Evolutionary conservation across 1,140 invertebrate species (phyloP).

Genomic region (Diorhabda carinulata): DNA sequence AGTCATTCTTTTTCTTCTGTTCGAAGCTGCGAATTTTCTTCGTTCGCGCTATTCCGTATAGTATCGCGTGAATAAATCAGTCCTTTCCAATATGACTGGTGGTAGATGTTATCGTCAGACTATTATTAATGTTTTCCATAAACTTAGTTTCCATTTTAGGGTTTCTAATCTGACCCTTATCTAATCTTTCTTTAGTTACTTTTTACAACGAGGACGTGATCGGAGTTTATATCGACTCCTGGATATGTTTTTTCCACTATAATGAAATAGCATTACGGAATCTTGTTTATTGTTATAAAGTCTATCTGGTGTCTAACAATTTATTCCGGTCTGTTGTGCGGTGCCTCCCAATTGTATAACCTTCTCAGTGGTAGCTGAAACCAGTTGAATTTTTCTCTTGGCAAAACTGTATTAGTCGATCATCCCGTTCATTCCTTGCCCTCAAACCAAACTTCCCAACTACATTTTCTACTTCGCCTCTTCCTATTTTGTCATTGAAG

Average conservation of each 20-base stretch:
- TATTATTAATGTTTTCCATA: constrained; percentile 6
- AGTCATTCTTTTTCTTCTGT: constrained; percentile 13
- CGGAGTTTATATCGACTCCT: not conserved
- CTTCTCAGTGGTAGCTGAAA: too few species aligned
- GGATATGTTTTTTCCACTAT: not conserved
- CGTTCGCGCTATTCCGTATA: constrained; percentile 3
- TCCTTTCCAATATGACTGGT: not conserved
- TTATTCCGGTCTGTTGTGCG: too few species aligned
- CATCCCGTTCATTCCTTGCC: too few species aligned
- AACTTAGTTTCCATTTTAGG: not conserved
- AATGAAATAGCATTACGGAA: not conserved
- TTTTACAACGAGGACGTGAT: not conserved
- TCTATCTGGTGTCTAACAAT: constrained; percentile 32
- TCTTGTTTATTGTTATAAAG: constrained; percentile 23
- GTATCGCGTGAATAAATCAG: not conserved
- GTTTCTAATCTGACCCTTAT: not conserved
- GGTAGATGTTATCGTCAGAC: not conserved
- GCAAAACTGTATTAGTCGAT: too few species aligned
- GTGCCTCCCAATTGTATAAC: too few species aligned
- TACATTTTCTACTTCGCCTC: too few species aligned
- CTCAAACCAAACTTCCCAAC: too few species aligned
- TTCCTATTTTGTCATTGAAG: too few species aligned
- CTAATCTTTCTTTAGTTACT: too few species aligned
- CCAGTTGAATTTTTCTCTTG: too few species aligned
- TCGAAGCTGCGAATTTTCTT: constrained; percentile 8